These are phyloP conservation scores for Henricia sp. DNA, from an alignment of 53 echinoderm and acorn worm species.

Conservation along the genomic window DNA sequence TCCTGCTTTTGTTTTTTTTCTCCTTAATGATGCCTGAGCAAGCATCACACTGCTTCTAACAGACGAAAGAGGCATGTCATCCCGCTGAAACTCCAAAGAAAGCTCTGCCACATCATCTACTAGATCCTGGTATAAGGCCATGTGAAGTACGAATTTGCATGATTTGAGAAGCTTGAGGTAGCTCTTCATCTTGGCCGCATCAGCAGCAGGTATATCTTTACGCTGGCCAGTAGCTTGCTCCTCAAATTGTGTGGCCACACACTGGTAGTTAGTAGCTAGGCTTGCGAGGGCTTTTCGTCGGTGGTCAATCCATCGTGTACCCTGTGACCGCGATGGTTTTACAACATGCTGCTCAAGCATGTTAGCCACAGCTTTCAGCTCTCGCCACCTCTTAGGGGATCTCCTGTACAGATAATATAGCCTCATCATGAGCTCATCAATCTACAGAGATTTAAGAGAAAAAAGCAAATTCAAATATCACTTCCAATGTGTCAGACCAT, in stretches of 20 bases:
- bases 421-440: conserved; percentile 65
- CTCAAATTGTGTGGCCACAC: conserved; percentile 47
- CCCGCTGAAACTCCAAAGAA: conserved; percentile 58
- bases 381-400: conserved; percentile 65
- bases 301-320: conserved; percentile 69
- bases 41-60: conserved; percentile 50
- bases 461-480: too few relatives aligned
- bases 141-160: conserved; percentile 53
- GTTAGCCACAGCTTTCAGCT: conserved; percentile 57
- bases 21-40: conserved; percentile 9
- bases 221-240: conserved; percentile 36
- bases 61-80: conserved; percentile 49
- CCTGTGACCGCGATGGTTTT: conserved; percentile 64
- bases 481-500: background rate
- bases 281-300: conserved; percentile 47
- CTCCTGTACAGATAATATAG: conserved; percentile 59
- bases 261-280: conserved; percentile 61
- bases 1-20: conserved; percentile 48
- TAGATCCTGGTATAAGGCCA: conserved; percentile 66
- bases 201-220: too few relatives aligned
- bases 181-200: too few relatives aligned
- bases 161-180: conserved; percentile 52
- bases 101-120: conserved; percentile 55
- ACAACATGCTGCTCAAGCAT: conserved; percentile 51
- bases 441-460: conserved; percentile 22